Base-by-base conservation (phyloP, 2,797 vertebrate species). In the Enteromius fasciolatus region DNA sequence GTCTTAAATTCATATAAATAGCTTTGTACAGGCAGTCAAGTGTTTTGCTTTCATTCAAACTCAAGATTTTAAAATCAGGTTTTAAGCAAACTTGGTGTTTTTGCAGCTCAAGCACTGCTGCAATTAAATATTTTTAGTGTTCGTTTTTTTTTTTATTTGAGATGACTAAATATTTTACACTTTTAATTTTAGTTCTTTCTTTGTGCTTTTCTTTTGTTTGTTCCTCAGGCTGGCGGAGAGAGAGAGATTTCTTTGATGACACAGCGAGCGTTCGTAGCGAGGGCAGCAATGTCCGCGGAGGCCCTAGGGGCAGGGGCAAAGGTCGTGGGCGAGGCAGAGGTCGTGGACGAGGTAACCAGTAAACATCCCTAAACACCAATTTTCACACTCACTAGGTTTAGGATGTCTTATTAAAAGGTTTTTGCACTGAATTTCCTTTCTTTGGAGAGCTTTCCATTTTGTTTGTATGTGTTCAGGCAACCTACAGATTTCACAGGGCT, bases 251-350 rank as follows among this genome's bases (percentile, higher is more conserved):
- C 39, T 92, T 91, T 0, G 96, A 97, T 2, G 97, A 98, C 54
- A 82, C 93, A 2, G 88, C 92, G 84, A 96, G 95, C 5, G 86
- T 95, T 70, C 93, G 95, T 82, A 97, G 95, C 0, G 97, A 98
- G 25, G 87, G 94, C 1, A 90, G 94, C 25, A 88, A 88, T 11
- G 25, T 92, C 52, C 94, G 95, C 1, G 97, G 95, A 14, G 91
- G 90, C 67, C 91, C 94, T 15, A 91, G 96, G 84, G 96, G 96
- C 72, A 88, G 97, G 84, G 96, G 96, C 80, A 94, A 96, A 91
- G 95, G 96, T 0, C 90, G 96, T 0, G 96, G 97, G 7, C 93
- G 97, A 5, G 97, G 97, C n/a, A 93, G 97, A 94, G 97, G 96
- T 80, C 96, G 96, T 48, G 96, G 96, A 70, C 90, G 96, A 94